Evolutionary conservation across 2,113 vertebrate genomes (phyloP), one percentile per base, ranked within the genome.

Genomic region (Megatriorchis doriae): DNA sequence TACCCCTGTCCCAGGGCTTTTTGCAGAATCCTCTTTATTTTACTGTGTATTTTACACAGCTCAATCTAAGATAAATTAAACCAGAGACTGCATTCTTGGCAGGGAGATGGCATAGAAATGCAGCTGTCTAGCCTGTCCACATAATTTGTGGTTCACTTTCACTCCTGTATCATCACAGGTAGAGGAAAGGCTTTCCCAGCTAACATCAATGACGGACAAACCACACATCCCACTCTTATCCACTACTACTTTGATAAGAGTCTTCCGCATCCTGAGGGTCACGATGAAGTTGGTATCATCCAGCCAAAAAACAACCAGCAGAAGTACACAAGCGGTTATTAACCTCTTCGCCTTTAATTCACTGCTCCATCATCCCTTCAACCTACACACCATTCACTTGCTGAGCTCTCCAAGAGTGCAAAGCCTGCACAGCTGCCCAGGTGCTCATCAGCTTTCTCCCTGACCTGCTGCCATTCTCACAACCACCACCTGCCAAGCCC

Each of bases 131-230:
- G n/a, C 16, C 52, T 59, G 52, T 53, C 43, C 16, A 2, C 38
- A 3, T 3, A 29, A 43, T 66, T 17, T 2, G 10, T 2, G 42
- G 10, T 20, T 65, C n/a, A 8, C 25, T 56, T 17, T 25, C 31
- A 19, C 40, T 8, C 34, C 70, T 20, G 29, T 8, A 6, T 26
- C 71, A 31, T 13, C n/a, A 20, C n/a, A 32, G 53, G 61, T 15
- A 9, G 63, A 63, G n/a, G 16, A 16, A 40, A 40, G 48, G 47
- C n/a, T 31, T 61, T 63, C 63, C 63, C 56, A 26, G 0, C 55
- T 11, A 25, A n/a, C 55, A 3, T 2, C 55, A 77, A 9, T 0
- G 0, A 34, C 0, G 4, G 45, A 25, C 55, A 53, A 61, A 23
- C 31, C n/a, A 45, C 68, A 31, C 0, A 2, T 11, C 23, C 36